Base-by-base conservation (phyloP, 2,888 invertebrate species). In the Pediacus dermestoides region DNA sequence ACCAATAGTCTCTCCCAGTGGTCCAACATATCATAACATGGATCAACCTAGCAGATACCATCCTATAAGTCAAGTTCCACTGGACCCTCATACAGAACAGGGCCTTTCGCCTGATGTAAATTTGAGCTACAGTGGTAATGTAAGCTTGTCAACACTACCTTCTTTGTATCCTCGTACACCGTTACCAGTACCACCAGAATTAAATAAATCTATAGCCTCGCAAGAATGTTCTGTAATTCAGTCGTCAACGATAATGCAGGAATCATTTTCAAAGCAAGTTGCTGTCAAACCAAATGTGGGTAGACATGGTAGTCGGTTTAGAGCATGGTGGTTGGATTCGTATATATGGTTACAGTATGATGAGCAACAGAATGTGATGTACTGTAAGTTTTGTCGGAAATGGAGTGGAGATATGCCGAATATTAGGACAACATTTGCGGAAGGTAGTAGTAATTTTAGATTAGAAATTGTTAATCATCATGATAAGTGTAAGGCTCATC, bases 391-490 rank as follows among this genome's bases (percentile, higher is more conserved):
- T 56, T 85, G 85, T 58, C 74, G 85, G 44, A 82, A 81, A 55
- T 85, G 85, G 84, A 81, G 82, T 34, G 75, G 76, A 30, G 76
- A 78, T 12, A 72, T 82, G 50, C 79, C 82, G 8, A 81, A 82
- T 44, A 82, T 82, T 55, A 75, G 84, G 39, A 85, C 85, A n/a
- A 84, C 84, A 1, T 86, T 86, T 55, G 82, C 84, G n/a, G 81
- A 81, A 56, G 85, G 85, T 39, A 86, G 82, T 57, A 76, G 81
- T 30, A 85, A 85, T 66, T 85, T 85, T 68, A 74, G 85, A 34
- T 71, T 85, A 44, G 85, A 85, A 70, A 85, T 85, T 55, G 79
- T 86, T 30, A 85, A 85, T 64, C 85, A 85, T 66, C 85, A 85
- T 60, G 81, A 85, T 63, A 85, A 82, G 63, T 84, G 83, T 64